Percentiles rank a stretch among this genome's conserved stretches.
Evolutionary conservation across 2,113 vertebrate species (phyloP).

Genomic region (Epinephelus fuscoguttatus): DNA sequence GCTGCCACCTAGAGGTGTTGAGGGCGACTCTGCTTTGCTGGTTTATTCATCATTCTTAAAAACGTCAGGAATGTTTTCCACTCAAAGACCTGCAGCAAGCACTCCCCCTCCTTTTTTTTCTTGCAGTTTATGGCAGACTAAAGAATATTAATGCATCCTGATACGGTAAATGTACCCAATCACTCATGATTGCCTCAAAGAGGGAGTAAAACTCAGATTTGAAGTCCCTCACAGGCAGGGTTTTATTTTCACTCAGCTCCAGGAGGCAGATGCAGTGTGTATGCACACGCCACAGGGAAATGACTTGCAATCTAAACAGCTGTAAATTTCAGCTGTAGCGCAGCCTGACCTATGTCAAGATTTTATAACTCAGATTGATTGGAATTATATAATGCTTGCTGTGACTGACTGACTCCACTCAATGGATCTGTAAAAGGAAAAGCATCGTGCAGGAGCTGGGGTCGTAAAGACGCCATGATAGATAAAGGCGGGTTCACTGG

Average conservation of each 20-base stretch:
- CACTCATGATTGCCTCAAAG: constrained; percentile 44
- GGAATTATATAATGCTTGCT: constrained; percentile 73
- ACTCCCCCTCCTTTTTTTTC: constrained; percentile 5
- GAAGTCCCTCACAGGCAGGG: constrained; percentile 30
- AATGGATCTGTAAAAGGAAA: constrained; percentile 70
- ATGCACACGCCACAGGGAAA: constrained; percentile 46
- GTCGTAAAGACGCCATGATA: constrained; percentile 66
- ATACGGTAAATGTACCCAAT: constrained; percentile 48
- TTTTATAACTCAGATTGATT: constrained; percentile 82
- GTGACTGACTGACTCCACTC: constrained; percentile 74
- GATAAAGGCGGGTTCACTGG: constrained; percentile 61
- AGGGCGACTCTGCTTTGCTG: not conserved
- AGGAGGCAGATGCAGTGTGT: constrained; percentile 43
- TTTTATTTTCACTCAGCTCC: constrained; percentile 47
- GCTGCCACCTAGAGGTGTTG: constrained; percentile 71
- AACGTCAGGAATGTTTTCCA: constrained; percentile 26
- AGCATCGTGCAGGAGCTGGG: constrained; percentile 39
- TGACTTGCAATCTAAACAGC: constrained; percentile 71
- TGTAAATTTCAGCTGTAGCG: constrained; percentile 73
- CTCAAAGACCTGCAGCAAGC: constrained; percentile 31
- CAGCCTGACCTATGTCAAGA: constrained; percentile 64
- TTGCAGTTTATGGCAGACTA: constrained; percentile 30
- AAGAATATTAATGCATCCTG: constrained; percentile 37
- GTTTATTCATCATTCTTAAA: constrained; percentile 39
- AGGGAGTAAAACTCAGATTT: constrained; percentile 49